Conservation (phyloP, 92 coral and sea anemone genomes). For the Zoanthus solanderi region DNA sequence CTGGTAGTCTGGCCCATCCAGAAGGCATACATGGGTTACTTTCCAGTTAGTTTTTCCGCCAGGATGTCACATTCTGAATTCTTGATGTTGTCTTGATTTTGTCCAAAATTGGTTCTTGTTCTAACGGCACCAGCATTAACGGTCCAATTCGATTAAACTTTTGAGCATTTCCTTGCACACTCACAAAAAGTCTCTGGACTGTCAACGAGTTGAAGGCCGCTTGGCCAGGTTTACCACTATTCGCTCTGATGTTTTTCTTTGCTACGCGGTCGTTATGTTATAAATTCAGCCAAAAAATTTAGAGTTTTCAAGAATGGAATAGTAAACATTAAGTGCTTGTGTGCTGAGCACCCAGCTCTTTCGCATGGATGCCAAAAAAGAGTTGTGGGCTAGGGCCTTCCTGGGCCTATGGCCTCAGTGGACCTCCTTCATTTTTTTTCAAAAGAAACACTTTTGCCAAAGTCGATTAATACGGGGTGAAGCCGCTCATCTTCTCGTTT, state of each 20-base stretch:
- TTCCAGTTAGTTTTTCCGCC: not conserved
- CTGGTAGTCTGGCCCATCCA: not conserved
- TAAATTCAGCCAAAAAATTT: not conserved
- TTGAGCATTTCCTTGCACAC: slow-evolving; percentile 3
- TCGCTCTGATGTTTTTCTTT: not conserved
- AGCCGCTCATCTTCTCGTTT: slow-evolving; percentile 22
- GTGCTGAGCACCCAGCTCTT: not conserved
- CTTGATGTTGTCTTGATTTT: not conserved
- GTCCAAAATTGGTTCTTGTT: not conserved
- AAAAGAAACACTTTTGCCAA: slow-evolving; percentile 44
- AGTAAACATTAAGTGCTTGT: not conserved
- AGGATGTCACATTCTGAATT: not conserved
- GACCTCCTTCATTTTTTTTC: no score
- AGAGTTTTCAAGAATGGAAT: not conserved
- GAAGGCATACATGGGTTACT: not conserved
- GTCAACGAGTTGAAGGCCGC: slow-evolving; percentile 10
- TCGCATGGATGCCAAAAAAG: not conserved
- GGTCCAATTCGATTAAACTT: not conserved
- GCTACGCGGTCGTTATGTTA: not conserved
- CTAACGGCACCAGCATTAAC: not conserved
- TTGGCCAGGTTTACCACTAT: not conserved
- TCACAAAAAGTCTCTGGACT: not conserved
- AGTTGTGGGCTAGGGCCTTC: not conserved
- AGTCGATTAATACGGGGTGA: slow-evolving; percentile 49
- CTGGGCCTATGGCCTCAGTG: no score